phyloP scores from a whole-genome alignment of 2,888 invertebrate genomes.

The Gymnocheta viridis region DNA sequence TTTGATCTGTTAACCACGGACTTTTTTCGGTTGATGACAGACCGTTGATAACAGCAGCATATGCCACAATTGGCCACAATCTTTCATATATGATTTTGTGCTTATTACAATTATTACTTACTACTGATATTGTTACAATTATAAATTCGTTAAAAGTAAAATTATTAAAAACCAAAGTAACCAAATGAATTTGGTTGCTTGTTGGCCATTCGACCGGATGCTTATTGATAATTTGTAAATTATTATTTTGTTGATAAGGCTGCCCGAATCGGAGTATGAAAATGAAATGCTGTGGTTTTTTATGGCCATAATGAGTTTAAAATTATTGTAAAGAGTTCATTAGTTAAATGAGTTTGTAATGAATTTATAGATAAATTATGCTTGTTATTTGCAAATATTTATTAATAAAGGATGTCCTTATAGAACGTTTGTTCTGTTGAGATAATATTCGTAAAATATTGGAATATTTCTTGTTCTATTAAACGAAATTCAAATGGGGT shows the following conservation, averaged over 20 bases:
- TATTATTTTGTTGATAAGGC: slow-evolving; percentile 68
- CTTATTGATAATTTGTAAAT: slow-evolving; percentile 70
- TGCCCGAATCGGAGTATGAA: slow-evolving; percentile 63
- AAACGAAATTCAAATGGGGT: neutral
- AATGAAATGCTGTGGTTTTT: slow-evolving; percentile 43
- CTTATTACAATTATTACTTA: slow-evolving; percentile 49
- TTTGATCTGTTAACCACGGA: slow-evolving; percentile 30
- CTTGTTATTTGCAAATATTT: slow-evolving; percentile 43
- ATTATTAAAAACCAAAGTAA: slow-evolving; percentile 52
- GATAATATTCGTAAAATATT: neutral
- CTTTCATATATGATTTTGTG: slow-evolving; percentile 16
- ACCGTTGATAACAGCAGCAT: slow-evolving; percentile 62
- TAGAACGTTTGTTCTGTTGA: neutral
- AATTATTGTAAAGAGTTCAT: slow-evolving; percentile 65
- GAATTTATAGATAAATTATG: slow-evolving; percentile 61
- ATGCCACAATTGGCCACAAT: slow-evolving; percentile 59
- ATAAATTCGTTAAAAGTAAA: slow-evolving; percentile 36
- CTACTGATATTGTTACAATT: slow-evolving; percentile 51
- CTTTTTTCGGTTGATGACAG: slow-evolving; percentile 55
- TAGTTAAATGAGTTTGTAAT: slow-evolving; percentile 64
- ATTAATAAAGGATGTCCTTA: slow-evolving; percentile 53
- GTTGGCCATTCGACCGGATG: slow-evolving; percentile 58
- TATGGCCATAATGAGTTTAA: slow-evolving; percentile 65
- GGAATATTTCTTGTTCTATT: neutral
- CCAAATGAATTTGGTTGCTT: slow-evolving; percentile 54